Evolutionary conservation across 2,113 vertebrate genomes (phyloP), one percentile per base, ranked within the genome.

Genomic region (Channa maculata): DNA sequence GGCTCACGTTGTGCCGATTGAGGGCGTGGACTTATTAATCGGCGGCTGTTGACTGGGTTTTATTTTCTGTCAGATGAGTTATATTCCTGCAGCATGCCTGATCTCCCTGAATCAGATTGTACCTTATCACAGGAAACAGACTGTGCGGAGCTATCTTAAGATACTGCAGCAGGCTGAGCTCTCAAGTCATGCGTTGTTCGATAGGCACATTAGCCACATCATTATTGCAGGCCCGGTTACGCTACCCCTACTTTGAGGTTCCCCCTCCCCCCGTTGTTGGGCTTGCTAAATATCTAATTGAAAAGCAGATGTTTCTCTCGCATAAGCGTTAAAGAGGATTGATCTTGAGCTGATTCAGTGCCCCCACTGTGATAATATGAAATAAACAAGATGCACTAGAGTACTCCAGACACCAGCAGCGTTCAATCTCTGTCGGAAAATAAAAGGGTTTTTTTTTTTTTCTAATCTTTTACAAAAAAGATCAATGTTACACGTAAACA

Each of bases 61-160:
- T 92, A 85, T 84, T 89, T 91, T 67, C 80, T 79, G 65, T 85
- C 70, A 82, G 83, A 80, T n/a, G 67, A 78, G 84, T 87, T 71
- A 70, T 88, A 85, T 89, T 90, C 86, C 87, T 72, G 67, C 83
- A 49, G 68, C 78, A 72, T 8, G 79, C 82, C 79, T 87, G 75
- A 86, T 90, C 89, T 73, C 66, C 65, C 66, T 34, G 77, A 84
- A 91, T 91, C 89, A 83, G 91, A 93, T 89, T 84, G 80, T 60
- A 70, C 85, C 90, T 93, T 93, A 93, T 94, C 92, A 67, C 88
- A 46, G 43, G 67, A 57, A 90, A 79, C 93, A 94, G 92, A 75
- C 78, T 71, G 77, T 33, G 60, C 52, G 5, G 60, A 80, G 87
- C 79, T 84, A 86, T 82, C 80, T 88, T 82, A 74, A 86, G 82